phyloP scores from a whole-genome alignment of 1,140 invertebrate species.

The Portunus trituberculatus region DNA sequence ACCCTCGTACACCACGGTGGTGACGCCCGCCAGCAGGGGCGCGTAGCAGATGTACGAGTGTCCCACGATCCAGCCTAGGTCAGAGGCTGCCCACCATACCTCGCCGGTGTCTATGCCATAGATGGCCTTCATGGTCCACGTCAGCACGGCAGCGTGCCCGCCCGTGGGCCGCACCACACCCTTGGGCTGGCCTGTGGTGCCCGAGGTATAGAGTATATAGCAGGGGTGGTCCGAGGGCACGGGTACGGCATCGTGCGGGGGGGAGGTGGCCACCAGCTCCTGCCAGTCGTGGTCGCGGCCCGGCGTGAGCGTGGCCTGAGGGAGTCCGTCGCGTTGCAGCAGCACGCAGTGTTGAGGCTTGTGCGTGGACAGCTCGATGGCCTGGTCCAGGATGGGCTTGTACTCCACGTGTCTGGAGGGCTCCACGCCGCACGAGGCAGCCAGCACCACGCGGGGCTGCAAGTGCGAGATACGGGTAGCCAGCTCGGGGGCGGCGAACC shows the following conservation, averaged over 20 bases:
- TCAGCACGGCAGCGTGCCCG: conserved; percentile 90
- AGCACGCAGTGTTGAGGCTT: conserved; percentile 89
- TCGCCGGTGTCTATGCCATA: conserved; percentile 91
- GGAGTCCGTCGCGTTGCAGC: conserved; percentile 87
- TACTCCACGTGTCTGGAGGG: conserved; percentile 92
- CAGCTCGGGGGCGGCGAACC: conserved; percentile 93
- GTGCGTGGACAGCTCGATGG: conserved; percentile 82
- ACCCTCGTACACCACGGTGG: conserved; percentile 95
- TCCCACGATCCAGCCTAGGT: conserved; percentile 96
- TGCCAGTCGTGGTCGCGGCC: conserved; percentile 89
- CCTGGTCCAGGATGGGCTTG: conserved; percentile 93
- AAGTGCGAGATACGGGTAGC: conserved; percentile 92
- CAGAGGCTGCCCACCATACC: conserved; percentile 92
- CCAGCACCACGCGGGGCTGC: conserved; percentile 92
- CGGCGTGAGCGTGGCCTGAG: conserved; percentile 84
- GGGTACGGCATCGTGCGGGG: conserved; percentile 89
- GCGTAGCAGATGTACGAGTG: conserved; percentile 97
- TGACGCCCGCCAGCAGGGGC: conserved; percentile 90
- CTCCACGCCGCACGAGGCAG: conserved; percentile 94
- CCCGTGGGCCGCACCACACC: conserved; percentile 92
- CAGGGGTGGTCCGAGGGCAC: conserved; percentile 93
- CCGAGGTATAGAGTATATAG: conserved; percentile 95
- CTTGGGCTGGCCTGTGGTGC: conserved; percentile 86
- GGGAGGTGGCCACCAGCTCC: conserved; percentile 84
- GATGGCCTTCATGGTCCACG: conserved; percentile 91